phyloP scores from a whole-genome alignment of 2,888 invertebrate genomes.

The Tanytarsus gracilentus region DNA sequence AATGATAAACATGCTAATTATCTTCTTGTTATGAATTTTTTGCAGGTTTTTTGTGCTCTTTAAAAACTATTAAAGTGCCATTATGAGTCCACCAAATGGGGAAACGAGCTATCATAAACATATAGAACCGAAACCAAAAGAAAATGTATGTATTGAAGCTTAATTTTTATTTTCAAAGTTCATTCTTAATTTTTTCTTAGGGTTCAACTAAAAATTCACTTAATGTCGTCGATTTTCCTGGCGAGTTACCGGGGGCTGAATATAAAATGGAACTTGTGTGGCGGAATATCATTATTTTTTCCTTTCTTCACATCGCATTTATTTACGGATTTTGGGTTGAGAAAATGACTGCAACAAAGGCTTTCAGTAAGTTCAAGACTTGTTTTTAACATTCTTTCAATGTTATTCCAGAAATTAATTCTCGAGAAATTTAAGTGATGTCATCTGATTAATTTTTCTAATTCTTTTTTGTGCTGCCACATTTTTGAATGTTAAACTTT shows the following conservation, averaged over 20 bases:
- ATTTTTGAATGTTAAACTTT: no score
- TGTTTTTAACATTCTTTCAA: background rate
- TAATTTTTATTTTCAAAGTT: background rate
- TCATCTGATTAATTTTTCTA: no score
- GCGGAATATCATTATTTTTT: conserved; percentile 66
- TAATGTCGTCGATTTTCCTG: conserved; percentile 6
- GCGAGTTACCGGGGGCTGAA: conserved; percentile 14
- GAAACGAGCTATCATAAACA: no score
- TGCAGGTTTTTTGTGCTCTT: no score
- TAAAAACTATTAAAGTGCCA: no score
- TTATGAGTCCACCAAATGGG: no score
- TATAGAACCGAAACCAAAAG: background rate
- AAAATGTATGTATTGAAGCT: background rate
- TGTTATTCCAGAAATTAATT: background rate
- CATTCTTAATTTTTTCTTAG: background rate
- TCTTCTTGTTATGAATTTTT: no score
- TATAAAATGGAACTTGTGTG: conserved; percentile 63
- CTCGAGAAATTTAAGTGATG: background rate
- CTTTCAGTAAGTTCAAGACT: conserved; percentile 7
- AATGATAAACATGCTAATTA: no score
- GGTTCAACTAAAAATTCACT: background rate
- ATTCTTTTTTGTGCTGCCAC: no score
- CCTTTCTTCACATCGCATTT: conserved; percentile 57
- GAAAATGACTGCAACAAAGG: background rate
- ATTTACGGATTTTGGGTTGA: conserved; percentile 51